phyloP scores from a whole-genome alignment of 2,888 invertebrate species.

The Volucella zonaria region DNA sequence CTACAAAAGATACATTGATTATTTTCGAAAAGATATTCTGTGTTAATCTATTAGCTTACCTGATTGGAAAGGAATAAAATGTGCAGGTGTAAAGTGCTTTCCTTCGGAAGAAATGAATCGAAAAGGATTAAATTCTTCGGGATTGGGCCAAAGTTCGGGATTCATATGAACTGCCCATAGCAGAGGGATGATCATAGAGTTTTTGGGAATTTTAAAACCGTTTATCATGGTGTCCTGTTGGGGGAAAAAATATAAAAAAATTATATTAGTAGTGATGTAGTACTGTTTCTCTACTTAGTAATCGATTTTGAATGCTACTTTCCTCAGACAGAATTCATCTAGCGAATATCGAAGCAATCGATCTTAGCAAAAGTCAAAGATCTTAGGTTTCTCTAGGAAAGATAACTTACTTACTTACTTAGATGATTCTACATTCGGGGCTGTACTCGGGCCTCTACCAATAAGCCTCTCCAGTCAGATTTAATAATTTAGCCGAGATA shows the following conservation, averaged over 20 bases:
- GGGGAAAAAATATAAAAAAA: conserved; percentile 14
- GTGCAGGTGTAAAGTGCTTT: conserved; percentile 85
- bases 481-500: too few relatives aligned
- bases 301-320: not conserved
- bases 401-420: too few relatives aligned
- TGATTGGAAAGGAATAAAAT: conserved; percentile 92
- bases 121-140: conserved; percentile 87
- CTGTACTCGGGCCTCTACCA: too few relatives aligned
- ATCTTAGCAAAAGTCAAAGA: too few relatives aligned
- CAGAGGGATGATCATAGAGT: conserved; percentile 89
- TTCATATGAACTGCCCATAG: conserved; percentile 93
- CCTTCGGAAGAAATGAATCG: conserved; percentile 88
- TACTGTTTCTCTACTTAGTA: not conserved
- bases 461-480: too few relatives aligned
- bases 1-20: conserved; percentile 82
- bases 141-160: conserved; percentile 86
- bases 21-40: not conserved
- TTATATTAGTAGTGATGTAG: not conserved
- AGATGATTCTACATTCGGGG: too few relatives aligned
- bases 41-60: conserved; percentile 83
- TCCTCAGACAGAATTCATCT: too few relatives aligned
- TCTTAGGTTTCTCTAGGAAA: too few relatives aligned
- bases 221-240: conserved; percentile 84
- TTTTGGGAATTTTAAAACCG: conserved; percentile 87
- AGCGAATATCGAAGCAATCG: too few relatives aligned